Evolutionary conservation across 2,797 vertebrate species (phyloP).

Genomic region (Chelon labrosus): DNA sequence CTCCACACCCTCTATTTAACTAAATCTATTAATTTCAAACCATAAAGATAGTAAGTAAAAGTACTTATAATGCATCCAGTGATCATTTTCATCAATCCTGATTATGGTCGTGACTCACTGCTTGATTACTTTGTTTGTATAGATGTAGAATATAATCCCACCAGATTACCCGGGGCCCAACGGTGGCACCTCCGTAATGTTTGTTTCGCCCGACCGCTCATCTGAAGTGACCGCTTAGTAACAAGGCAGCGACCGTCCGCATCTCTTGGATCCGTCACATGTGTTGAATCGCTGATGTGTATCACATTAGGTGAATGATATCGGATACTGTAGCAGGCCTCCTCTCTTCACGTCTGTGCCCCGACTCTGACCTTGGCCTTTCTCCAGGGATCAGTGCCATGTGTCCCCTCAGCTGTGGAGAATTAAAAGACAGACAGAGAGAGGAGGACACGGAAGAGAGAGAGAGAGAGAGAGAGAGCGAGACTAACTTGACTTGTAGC

Average conservation of each 20-base stretch:
- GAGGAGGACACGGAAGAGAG: constrained; percentile 26
- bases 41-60: not conserved
- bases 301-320: constrained; percentile 67
- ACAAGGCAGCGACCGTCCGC: not conserved
- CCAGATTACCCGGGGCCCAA: too few relatives aligned
- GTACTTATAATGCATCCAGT: too few relatives aligned
- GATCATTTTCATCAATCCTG: too few relatives aligned
- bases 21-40: not conserved
- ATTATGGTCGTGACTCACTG: too few relatives aligned
- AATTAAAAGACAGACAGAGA: constrained; percentile 65
- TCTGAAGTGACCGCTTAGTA: not conserved
- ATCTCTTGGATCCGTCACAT: constrained; percentile 26
- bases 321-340: constrained; percentile 53
- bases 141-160: too few relatives aligned
- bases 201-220: too few relatives aligned
- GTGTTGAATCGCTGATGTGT: constrained; percentile 46
- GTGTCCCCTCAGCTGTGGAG: constrained; percentile 85
- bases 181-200: too few relatives aligned
- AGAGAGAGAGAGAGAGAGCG: not conserved
- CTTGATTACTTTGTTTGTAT: too few relatives aligned
- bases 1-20: too few relatives aligned
- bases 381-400: constrained; percentile 77
- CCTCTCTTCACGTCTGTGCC: constrained; percentile 54
- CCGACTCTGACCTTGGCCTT: constrained; percentile 79
- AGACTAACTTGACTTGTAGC: constrained; percentile 50